phyloP scores from a whole-genome alignment of 2,113 vertebrate genomes.

The Mastomys coucha region DNA sequence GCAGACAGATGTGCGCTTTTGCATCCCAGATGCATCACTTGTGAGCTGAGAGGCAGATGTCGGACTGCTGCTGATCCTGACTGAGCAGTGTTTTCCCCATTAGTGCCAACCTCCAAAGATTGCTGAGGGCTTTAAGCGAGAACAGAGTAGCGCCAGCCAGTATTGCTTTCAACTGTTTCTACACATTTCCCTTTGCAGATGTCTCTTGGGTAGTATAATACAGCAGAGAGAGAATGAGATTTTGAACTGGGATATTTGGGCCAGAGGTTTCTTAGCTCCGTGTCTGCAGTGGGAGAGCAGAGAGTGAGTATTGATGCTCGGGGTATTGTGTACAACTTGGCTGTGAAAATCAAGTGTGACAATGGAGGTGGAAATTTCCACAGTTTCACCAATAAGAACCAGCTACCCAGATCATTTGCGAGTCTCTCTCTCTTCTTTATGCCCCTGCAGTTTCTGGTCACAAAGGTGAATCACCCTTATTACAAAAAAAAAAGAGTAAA shows the following conservation, averaged over 20 bases:
- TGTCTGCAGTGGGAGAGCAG: background rate
- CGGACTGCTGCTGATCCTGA: background rate
- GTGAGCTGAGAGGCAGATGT: background rate
- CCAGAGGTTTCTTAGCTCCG: background rate
- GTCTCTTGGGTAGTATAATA: background rate
- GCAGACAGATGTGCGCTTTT: background rate
- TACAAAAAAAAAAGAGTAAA: background rate
- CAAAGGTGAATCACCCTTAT: background rate
- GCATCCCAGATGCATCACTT: background rate
- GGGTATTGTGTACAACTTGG: too few relatives aligned
- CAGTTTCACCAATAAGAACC: background rate
- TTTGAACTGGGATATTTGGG: background rate
- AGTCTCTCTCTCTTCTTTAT: background rate
- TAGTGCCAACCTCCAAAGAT: background rate
- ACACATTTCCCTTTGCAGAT: background rate
- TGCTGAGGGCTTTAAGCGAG: background rate
- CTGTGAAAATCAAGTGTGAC: background rate
- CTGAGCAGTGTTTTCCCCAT: background rate
- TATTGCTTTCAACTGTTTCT: rapidly evolving
- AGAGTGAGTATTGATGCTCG: background rate
- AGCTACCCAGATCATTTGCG: rapidly evolving
- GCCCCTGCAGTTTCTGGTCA: background rate
- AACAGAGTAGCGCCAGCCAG: background rate
- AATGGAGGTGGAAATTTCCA: too few relatives aligned
- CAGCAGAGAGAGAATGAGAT: background rate